Evolutionary conservation across 2,113 vertebrate genomes (phyloP), one percentile per base, ranked within the genome.

Genomic region (Typhlomys cinereus): DNA sequence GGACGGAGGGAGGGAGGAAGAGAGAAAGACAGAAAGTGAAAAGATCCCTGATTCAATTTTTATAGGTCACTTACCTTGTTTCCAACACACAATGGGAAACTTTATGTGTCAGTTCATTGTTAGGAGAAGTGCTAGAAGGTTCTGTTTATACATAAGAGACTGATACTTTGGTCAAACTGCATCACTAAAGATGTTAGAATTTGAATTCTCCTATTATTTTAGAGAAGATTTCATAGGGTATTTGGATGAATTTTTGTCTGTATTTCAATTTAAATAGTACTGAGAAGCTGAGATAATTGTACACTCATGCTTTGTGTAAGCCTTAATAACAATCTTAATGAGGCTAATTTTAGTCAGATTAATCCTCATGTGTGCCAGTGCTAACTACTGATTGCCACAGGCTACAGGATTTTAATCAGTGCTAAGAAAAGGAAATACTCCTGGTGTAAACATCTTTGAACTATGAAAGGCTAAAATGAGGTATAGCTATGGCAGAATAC

Each of bases 271-370:
- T 97, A 97, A 97, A 97, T 96, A 93, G 96, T 97, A 97, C 97
- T 97, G 97, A 97, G 98, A 98, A 98, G 92, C 92, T 92, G 95
- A 95, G 96, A 96, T 97, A 98, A 98, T 95, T 96, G 93, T 93
- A 93, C 85, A 95, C 92, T 93, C 97, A 96, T 97, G 90, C 96
- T 98, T 97, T 98, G 94, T 96, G 88, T 95, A 97, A 97, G 96
- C 90, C 95, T 97, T 97, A 96, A 97, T 97, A 97, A 96, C 97
- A 97, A 95, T 97, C 95, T 97, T 98, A 98, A 98, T 98, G 98
- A 97, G 96, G 92, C 96, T 98, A 97, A 98, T 98, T 96, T 97
- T 97, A 96, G 95, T 97, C 95, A 97, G 97, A 97, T 98, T 98
- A 98, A 98, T 98, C 96, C 96, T 97, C 96, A 95, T 92, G 76